Evolutionary conservation across 2,113 vertebrate species (phyloP).

Genomic region (Hyaena hyaena): DNA sequence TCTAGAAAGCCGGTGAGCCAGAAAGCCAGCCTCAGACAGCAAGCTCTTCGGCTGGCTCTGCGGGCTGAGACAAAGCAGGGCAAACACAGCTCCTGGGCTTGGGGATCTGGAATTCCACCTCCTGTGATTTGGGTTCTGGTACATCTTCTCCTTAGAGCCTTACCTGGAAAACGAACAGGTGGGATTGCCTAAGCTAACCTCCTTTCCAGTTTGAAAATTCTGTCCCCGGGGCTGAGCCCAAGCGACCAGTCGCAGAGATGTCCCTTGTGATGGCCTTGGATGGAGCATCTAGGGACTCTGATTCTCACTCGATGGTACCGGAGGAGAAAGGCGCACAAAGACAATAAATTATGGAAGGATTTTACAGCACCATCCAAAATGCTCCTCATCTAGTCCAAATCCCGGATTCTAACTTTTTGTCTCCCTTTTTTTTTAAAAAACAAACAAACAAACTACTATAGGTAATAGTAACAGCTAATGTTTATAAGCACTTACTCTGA

Average conservation of each 20-base stretch:
- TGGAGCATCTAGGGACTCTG: not conserved
- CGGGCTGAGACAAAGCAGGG: not conserved
- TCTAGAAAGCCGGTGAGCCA: not conserved
- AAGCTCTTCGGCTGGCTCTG: not conserved
- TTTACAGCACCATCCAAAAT: not conserved
- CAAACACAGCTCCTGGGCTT: fast-evolving
- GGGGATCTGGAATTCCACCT: not conserved
- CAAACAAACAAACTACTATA: not conserved
- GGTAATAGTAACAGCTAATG: not conserved
- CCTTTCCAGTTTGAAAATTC: not conserved
- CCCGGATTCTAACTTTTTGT: not conserved
- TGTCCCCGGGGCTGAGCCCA: not conserved
- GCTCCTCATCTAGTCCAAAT: not conserved
- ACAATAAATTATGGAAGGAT: not conserved
- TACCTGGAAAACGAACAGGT: not conserved
- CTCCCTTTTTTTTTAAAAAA: not conserved
- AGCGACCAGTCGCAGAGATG: not conserved
- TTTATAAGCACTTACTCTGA: not conserved
- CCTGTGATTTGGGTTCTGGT: not conserved
- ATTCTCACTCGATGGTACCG: not conserved
- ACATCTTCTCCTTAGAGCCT: no score
- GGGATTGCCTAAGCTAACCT: not conserved
- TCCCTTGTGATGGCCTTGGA: fast-evolving
- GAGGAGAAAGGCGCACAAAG: not conserved
- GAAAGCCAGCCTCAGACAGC: not conserved